A percentile compares a stretch with the other conserved stretches of the same genome.
phyloP scores from a whole-genome alignment of 2,888 invertebrate genomes.

The Holacanthella duospinosa region DNA sequence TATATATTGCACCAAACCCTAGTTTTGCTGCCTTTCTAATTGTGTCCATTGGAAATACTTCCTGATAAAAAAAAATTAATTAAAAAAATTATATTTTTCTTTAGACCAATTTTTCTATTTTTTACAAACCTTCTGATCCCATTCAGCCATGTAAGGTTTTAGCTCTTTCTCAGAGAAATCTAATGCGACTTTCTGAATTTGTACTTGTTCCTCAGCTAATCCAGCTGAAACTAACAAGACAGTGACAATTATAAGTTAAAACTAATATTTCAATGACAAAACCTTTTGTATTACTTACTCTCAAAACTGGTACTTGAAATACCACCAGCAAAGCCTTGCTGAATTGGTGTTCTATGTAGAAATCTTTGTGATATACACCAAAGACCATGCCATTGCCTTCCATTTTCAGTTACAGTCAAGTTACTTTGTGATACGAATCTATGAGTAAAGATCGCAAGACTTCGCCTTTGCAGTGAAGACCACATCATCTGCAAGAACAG shows the following conservation, averaged over 20 bases:
- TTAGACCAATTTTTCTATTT: not conserved
- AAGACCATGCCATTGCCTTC: too few species aligned
- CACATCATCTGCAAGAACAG: too few species aligned
- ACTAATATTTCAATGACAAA: too few species aligned
- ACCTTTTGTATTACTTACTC: not conserved
- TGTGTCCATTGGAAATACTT: constrained; percentile 45
- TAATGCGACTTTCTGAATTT: constrained; percentile 46
- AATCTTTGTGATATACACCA: too few species aligned
- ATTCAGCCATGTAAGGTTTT: constrained; percentile 47
- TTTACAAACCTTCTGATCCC: constrained; percentile 46
- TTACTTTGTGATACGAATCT: too few species aligned
- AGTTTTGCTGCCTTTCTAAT: constrained; percentile 46
- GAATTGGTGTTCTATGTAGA: too few species aligned
- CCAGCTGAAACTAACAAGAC: constrained; percentile 41
- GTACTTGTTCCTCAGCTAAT: constrained; percentile 45
- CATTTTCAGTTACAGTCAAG: too few species aligned
- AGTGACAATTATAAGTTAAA: not conserved
- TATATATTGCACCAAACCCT: constrained; percentile 51
- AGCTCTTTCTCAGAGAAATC: constrained; percentile 49
- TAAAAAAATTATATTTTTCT: not conserved
- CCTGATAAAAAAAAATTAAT: constrained; percentile 18
- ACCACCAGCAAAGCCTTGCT: too few species aligned
- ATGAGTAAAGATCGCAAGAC: too few species aligned
- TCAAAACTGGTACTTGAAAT: constrained; percentile 1
- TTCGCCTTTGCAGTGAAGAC: too few species aligned